Base-by-base conservation (phyloP, 2,888 invertebrate species). In the Campopleginae sp. region DNA sequence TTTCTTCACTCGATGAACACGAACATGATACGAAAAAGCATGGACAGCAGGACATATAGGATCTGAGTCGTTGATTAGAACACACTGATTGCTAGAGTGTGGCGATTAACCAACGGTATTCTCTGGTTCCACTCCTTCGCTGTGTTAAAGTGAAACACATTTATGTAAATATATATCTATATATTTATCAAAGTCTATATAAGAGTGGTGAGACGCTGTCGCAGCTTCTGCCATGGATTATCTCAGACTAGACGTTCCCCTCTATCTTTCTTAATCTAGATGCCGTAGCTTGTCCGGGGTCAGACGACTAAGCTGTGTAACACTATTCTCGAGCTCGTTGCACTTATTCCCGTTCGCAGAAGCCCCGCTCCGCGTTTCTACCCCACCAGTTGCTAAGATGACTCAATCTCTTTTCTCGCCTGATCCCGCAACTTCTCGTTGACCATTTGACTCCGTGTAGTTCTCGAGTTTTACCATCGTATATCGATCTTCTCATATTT, bases 41-140 rank as follows among this genome's bases (percentile, higher is more conserved):
- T 61, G 68, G 65, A 86, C 82, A 48, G 58, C 79, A 68, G 76
- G 84, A 68, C 66, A 38, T 82, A 81, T 89, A 87, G 85, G 89
- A 90, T 90, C 89, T 80, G 86, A 87, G 87, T 86, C 85, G 78
- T 86, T 88, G 90, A 90, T 90, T 89, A 90, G 89, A 89, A 80
- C 80, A 61, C 86, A 86, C 88, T 88, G 89, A 90, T 90, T 86
- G 84, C 86, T 72, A 68, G 75, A 86, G 84, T 89, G 89, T 89
- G 87, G 86, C 88, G 87, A 86, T 84, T 85, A 88, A 85, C 87
- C 88, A 90, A 90, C 90, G 90, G 90, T 80, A 89, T 85, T 88
- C 38, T 81, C 68, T 65, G 46, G 48, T 51, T 61, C 70, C 42
- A 48, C 46, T 61, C 44, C 71, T 31, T 44, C 17, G 14, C 44